These are phyloP conservation scores for Callopanchax toddi DNA, from an alignment of 2,113 vertebrate species.

Conservation along the genomic window DNA sequence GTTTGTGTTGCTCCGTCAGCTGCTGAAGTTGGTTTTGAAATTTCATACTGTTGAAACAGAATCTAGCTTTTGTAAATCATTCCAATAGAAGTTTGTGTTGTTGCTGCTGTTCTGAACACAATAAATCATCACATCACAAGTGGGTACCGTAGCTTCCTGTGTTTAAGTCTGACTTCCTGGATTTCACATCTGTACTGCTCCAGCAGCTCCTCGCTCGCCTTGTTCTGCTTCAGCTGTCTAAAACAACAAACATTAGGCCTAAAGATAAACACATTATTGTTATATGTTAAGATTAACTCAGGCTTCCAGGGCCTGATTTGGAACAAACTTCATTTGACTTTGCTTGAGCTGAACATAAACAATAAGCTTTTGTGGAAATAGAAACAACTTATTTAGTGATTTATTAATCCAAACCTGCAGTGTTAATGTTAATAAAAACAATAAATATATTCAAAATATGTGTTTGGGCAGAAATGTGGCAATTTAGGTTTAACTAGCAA, in stretches of 20 bases:
- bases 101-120: background rate
- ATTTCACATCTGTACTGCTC: constrained; percentile 76
- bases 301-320: background rate
- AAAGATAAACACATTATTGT: background rate
- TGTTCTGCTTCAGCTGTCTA: constrained; percentile 70
- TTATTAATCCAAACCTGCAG: background rate
- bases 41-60: constrained; percentile 69
- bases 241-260: constrained; percentile 17
- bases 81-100: background rate
- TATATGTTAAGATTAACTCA: too few relatives aligned
- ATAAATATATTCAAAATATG: background rate
- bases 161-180: constrained; percentile 76
- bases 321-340: background rate
- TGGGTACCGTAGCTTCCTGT: constrained; percentile 74
- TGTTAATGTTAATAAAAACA: background rate
- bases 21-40: constrained; percentile 80
- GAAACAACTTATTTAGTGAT: background rate
- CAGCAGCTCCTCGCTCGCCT: constrained; percentile 65
- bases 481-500: too few relatives aligned
- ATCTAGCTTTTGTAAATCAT: constrained; percentile 1
- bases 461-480: background rate
- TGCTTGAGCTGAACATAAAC: background rate
- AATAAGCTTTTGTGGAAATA: background rate
- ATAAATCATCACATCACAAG: background rate
- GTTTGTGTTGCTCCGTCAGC: constrained; percentile 77